A percentile compares a stretch with the other conserved stretches of the same genome.
These are phyloP conservation scores for Hoplodrina ambigua DNA, from an alignment of 2,888 invertebrate species.

Conservation along the genomic window DNA sequence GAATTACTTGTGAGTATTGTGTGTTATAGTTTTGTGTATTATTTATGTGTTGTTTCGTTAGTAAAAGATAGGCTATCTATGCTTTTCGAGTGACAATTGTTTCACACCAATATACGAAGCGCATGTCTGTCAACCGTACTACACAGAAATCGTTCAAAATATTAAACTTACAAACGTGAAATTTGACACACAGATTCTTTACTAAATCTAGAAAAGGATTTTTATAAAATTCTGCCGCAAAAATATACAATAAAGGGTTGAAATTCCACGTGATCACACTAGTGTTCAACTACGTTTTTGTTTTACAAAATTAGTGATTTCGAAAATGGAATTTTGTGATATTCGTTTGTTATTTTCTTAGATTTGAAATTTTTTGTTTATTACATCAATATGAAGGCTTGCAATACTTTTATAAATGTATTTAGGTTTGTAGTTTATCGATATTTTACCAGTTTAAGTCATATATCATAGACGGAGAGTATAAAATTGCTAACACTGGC, in stretches of 20 bases:
- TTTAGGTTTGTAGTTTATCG: no score
- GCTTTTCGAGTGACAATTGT: neutral
- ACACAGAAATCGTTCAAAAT: neutral
- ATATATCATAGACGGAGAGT: no score
- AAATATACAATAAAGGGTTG: neutral
- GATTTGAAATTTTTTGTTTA: no score
- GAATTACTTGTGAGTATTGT: slow-evolving; percentile 13
- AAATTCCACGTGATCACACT: neutral
- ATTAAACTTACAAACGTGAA: neutral
- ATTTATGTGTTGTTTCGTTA: neutral
- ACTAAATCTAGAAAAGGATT: neutral
- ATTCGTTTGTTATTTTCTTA: no score
- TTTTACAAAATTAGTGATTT: no score
- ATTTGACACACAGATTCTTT: neutral
- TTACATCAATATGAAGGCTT: no score
- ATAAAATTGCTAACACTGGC: no score
- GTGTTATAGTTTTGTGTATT: neutral
- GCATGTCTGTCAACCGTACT: neutral
- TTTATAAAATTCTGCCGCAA: neutral
- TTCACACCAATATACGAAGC: neutral
- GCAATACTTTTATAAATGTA: no score
- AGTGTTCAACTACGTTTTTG: no score
- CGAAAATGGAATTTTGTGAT: no score
- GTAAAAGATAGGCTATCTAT: neutral
- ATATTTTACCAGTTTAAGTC: no score